These are phyloP conservation scores for Priocnemis perturbator DNA, from an alignment of 2,888 invertebrate genomes.

Conservation along the genomic window DNA sequence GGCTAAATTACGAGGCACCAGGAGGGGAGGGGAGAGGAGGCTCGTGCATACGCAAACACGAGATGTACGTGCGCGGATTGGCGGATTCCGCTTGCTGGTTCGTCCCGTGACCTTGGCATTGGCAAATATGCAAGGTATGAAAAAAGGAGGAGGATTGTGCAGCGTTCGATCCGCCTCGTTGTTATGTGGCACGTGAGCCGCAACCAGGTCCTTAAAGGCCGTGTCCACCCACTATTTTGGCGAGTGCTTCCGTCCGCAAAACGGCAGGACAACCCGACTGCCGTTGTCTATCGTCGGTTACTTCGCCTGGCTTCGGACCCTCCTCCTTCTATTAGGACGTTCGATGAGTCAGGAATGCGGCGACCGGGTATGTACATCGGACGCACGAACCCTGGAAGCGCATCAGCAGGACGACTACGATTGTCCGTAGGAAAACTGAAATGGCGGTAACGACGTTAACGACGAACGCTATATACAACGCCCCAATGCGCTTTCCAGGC, in stretches of 20 bases:
- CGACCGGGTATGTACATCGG: no score
- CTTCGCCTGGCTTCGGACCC: no score
- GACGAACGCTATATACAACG: no score
- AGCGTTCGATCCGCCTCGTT: slow-evolving; percentile 7
- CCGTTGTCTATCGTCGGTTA: no score
- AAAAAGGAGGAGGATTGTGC: slow-evolving; percentile 7
- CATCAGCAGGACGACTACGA: no score
- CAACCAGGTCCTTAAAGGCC: slow-evolving; percentile 9
- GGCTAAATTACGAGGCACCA: slow-evolving; percentile 11
- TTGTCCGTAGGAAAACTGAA: no score
- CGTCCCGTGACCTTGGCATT: slow-evolving; percentile 51
- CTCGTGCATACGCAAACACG: slow-evolving; percentile 48
- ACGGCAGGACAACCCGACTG: not conserved
- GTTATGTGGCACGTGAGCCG: slow-evolving; percentile 12
- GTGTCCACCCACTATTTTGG: slow-evolving; percentile 5
- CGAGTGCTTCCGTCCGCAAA: slow-evolving; percentile 9
- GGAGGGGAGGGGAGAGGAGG: slow-evolving; percentile 16
- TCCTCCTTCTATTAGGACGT: no score
- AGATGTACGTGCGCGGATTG: slow-evolving; percentile 51
- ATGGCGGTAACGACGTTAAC: no score
- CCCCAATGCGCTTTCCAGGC: no score
- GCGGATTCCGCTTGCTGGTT: slow-evolving; percentile 34
- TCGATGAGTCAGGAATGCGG: no score
- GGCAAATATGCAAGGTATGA: slow-evolving; percentile 30
- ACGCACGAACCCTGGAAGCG: no score